These are phyloP conservation scores for Argopecten irradians DNA, from an alignment of 1,140 invertebrate species.

Conservation along the genomic window DNA sequence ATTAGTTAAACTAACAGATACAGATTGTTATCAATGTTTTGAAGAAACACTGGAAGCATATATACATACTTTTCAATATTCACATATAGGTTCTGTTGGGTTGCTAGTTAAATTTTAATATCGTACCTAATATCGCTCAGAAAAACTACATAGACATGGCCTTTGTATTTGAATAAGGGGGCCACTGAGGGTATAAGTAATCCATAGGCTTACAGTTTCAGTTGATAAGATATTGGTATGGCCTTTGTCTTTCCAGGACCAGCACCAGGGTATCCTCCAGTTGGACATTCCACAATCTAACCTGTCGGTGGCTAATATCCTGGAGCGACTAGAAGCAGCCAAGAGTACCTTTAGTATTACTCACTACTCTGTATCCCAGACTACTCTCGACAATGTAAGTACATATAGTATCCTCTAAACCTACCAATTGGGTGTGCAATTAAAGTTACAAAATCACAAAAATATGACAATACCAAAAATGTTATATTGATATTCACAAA, in stretches of 20 bases:
- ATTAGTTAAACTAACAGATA: no score
- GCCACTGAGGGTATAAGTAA: not conserved
- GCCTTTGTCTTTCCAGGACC: conserved; percentile 51
- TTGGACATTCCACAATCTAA: conserved; percentile 79
- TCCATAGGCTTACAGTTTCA: no score
- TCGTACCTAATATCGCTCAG: no score
- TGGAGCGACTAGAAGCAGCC: conserved; percentile 67
- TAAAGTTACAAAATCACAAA: no score
- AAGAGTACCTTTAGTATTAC: conserved; percentile 67
- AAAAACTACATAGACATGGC: not conserved
- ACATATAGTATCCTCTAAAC: not conserved
- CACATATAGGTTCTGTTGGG: no score
- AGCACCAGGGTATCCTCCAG: conserved; percentile 80
- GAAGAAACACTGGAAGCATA: no score
- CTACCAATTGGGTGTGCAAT: no score
- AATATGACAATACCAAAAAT: conserved; percentile 33
- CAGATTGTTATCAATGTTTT: no score
- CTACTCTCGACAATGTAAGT: conserved; percentile 76
- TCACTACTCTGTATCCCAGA: conserved; percentile 78
- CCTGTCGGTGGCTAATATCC: conserved; percentile 61
- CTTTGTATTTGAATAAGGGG: no score
- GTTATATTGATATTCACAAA: conserved; percentile 13
- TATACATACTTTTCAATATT: no score
- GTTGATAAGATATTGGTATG: not conserved
- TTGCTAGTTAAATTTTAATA: no score